Base-by-base conservation (phyloP, 2,888 invertebrate species). In the Iphiclides podalirius region DNA sequence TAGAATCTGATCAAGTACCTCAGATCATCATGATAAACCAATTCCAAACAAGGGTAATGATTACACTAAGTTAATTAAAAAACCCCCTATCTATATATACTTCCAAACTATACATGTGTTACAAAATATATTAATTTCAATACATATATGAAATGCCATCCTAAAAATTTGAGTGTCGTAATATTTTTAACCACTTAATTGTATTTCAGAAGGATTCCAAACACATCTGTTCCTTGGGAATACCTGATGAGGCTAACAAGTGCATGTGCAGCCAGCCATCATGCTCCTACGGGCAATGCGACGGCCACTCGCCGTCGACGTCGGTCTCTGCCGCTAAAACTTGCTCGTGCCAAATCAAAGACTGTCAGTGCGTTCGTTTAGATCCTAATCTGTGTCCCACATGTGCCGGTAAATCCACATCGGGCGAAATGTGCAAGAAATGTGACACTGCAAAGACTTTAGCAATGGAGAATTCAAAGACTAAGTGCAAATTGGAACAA, bases 401-500 rank as follows among this genome's bases (percentile, higher is more conserved):
- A 1, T 75, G 77, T 59, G 69, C 78, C 52, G 67, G 64, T 37
- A 67, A 66, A 37, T 43, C 60, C 8, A 51, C 54, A 4, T 47
- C 61, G 11, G 70, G 67, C 0, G 74, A 71, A n/a, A 57, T 66
- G 38, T 93, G 89, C 81, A 89, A 67, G 76, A 79, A 79, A 54
- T 86, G 84, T 63, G 75, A 79, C 61, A 74, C 74, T 4, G 89
- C 85, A 56, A 80, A 79, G 52, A 84, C 89, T 7, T 78, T 92
- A 48, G 93, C 93, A 40, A 81, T 92, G 70, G 94, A 95, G 58
- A 95, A 95, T 72, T 91, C 92, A 60, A 94, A 94, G 63, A 94
- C 95, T 4, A 94, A 95, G 66, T 94, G 94, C 61, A 97, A 97
- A 79, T 91, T 97, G 78, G 95, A 96, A 69, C 95, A 95, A 58